Percentiles rank a stretch among this genome's conserved stretches.
Conservation (phyloP, 2,113 vertebrate genomes). For the Apus apus region DNA sequence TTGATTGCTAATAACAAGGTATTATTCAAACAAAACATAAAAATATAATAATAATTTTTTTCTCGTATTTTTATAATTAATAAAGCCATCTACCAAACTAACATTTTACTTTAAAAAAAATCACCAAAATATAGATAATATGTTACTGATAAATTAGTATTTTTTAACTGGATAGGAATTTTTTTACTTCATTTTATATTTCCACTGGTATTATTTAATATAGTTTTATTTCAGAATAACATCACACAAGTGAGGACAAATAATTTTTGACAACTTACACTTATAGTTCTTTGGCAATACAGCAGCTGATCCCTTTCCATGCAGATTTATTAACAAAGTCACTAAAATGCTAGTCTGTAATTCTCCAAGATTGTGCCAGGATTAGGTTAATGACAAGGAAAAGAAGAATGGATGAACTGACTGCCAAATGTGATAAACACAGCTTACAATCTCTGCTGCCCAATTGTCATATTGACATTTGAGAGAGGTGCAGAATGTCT, state of each 20-base stretch:
- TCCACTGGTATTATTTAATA: neutral
- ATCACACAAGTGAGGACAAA: neutral
- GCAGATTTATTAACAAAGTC: neutral
- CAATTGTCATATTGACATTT: neutral
- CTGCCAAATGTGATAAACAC: neutral
- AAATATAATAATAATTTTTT: neutral
- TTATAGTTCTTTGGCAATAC: neutral
- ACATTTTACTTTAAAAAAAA: neutral
- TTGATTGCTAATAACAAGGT: neutral
- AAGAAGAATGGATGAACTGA: neutral
- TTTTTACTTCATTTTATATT: neutral
- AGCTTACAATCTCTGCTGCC: neutral
- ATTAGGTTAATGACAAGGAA: neutral
- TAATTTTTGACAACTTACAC: neutral
- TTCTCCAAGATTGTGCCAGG: neutral
- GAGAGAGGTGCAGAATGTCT: neutral
- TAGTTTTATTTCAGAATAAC: neutral
- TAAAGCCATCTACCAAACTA: neutral
- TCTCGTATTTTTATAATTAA: neutral
- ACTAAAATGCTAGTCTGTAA: neutral
- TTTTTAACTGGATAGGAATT: neutral
- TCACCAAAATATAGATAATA: neutral
- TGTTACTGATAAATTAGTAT: neutral
- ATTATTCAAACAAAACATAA: rapidly evolving
- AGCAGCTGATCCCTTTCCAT: neutral